Evolutionary conservation across 2,888 invertebrate genomes (phyloP).

Genomic region (Spicauda simplicius): DNA sequence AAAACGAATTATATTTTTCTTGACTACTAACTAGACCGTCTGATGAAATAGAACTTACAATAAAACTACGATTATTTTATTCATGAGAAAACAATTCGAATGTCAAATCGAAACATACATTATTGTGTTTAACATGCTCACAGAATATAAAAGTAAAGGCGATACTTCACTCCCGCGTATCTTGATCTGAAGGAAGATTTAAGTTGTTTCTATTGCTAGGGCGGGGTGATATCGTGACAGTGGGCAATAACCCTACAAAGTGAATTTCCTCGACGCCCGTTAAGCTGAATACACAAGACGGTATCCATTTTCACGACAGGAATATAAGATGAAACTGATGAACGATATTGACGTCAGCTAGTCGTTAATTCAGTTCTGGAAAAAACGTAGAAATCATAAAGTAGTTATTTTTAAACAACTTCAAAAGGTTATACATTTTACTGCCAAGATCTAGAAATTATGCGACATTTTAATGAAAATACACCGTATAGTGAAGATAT

Average conservation of each 20-base stretch:
- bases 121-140: neutral
- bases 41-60: too few species aligned
- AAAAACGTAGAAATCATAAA: neutral
- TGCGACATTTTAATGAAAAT: too few species aligned
- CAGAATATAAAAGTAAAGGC: slow-evolving; percentile 5
- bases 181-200: slow-evolving; percentile 20
- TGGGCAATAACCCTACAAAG: slow-evolving; percentile 35
- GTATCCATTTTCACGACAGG: slow-evolving; percentile 32
- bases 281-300: slow-evolving; percentile 37
- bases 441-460: too few species aligned
- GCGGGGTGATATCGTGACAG: slow-evolving; percentile 30
- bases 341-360: slow-evolving; percentile 16
- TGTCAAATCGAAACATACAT: too few species aligned
- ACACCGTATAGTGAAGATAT: too few species aligned
- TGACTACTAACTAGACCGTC: too few species aligned
- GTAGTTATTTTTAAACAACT: neutral
- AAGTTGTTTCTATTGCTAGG: slow-evolving; percentile 15
- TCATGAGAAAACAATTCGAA: too few species aligned
- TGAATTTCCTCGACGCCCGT: slow-evolving; percentile 36
- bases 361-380: too few species aligned
- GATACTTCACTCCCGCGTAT: slow-evolving; percentile 7
- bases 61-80: too few species aligned
- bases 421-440: too few species aligned
- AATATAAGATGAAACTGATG: slow-evolving; percentile 30
- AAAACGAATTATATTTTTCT: too few species aligned